phyloP scores from a whole-genome alignment of 2,888 invertebrate genomes.

The Agrochola lota region DNA sequence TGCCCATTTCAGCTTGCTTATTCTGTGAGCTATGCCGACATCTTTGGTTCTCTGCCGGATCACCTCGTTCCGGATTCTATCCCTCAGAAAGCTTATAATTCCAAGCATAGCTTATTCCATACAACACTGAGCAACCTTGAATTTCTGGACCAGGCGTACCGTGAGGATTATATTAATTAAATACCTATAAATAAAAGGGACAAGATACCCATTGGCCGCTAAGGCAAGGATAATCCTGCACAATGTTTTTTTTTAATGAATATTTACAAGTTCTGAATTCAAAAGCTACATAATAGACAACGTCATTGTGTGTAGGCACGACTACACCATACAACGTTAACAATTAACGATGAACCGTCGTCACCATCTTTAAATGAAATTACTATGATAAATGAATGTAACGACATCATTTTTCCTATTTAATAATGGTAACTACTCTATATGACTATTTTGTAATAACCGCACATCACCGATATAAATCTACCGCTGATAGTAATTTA shows the following conservation, averaged over 20 bases:
- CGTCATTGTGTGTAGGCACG: neutral
- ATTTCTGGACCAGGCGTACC: no score
- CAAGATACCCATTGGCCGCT: neutral
- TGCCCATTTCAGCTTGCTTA: no score
- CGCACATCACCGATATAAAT: conserved; percentile 35
- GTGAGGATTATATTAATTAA: neutral
- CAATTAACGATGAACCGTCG: neutral
- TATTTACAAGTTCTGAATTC: neutral
- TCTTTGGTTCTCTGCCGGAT: no score
- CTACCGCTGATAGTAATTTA: conserved; percentile 38
- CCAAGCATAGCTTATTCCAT: no score
- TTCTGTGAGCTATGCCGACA: no score
- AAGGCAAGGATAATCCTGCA: neutral
- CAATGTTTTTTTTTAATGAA: neutral
- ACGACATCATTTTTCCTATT: conserved; percentile 19
- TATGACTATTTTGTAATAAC: conserved; percentile 28
- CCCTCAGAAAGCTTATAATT: no score
- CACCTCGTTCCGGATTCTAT: no score
- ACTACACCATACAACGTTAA: neutral
- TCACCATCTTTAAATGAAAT: conserved; percentile 25
- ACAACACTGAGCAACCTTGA: no score
- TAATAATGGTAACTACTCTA: conserved; percentile 24
- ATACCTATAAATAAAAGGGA: no score
- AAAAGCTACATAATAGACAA: neutral
- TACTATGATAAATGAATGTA: conserved; percentile 19